Percentiles rank a stretch among this genome's conserved stretches.
These are phyloP conservation scores for Halichoerus grypus DNA, from an alignment of 2,113 vertebrate species.

Conservation along the genomic window DNA sequence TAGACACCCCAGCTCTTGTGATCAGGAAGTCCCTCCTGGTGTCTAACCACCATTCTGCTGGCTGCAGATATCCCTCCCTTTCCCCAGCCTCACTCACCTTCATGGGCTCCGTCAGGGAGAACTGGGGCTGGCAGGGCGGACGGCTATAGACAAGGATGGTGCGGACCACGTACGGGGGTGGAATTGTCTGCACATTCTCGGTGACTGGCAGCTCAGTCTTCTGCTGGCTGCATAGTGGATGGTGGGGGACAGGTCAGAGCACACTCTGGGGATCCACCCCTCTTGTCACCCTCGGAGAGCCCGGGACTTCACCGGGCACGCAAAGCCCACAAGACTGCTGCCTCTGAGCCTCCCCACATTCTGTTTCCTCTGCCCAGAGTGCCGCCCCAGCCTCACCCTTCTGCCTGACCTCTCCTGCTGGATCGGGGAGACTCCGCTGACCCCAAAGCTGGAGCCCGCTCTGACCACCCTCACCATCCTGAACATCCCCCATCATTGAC, in stretches of 20 bases:
- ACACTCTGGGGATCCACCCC: too few relatives aligned
- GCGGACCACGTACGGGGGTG: slow-evolving; percentile 94
- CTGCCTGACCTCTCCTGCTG: background rate
- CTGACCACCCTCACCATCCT: background rate
- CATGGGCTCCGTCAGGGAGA: slow-evolving; percentile 91
- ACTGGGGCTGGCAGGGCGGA: slow-evolving; percentile 91
- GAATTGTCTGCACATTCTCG: slow-evolving; percentile 95
- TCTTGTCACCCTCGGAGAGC: background rate
- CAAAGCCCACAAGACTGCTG: background rate
- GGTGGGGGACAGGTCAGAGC: background rate
- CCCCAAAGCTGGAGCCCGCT: background rate
- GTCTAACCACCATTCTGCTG: background rate
- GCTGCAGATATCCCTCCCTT: background rate
- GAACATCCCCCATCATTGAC: background rate
- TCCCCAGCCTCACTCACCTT: slow-evolving; percentile 86
- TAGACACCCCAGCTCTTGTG: background rate
- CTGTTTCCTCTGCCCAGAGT: background rate
- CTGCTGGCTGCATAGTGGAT: slow-evolving; percentile 88
- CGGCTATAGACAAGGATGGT: slow-evolving; percentile 95
- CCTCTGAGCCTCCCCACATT: background rate
- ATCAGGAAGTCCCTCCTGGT: background rate
- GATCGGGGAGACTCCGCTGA: background rate
- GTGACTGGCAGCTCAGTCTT: slow-evolving; percentile 95
- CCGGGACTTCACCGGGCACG: background rate
- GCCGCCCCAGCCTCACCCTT: background rate